Evolutionary conservation across 1,140 invertebrate species (phyloP).

Genomic region (Plutomurus gul): DNA sequence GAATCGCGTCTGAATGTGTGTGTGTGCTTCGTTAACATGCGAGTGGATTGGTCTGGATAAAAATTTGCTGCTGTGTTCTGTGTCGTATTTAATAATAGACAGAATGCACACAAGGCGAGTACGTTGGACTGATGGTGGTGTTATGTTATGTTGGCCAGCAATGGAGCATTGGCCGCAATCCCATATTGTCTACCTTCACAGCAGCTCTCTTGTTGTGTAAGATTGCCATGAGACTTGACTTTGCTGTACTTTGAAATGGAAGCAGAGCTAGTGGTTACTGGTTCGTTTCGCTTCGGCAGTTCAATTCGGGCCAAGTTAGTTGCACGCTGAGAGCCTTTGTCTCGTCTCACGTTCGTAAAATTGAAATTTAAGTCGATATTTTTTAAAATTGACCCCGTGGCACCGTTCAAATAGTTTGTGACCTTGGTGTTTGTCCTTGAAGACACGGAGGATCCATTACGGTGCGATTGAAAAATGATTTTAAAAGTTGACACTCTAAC

Average conservation of each 20-base stretch:
- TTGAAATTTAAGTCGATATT: too few species aligned
- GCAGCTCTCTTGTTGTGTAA: not conserved
- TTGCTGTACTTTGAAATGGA: too few species aligned
- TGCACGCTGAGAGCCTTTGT: too few species aligned
- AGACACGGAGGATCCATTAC: not conserved
- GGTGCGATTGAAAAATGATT: not conserved
- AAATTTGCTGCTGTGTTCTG: not conserved
- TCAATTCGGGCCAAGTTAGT: too few species aligned
- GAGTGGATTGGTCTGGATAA: too few species aligned
- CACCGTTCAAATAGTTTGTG: not conserved
- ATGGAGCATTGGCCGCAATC: slow-evolving; percentile 13
- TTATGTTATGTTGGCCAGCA: not conserved
- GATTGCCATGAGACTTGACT: too few species aligned
- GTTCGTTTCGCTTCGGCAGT: too few species aligned
- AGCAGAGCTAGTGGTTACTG: too few species aligned
- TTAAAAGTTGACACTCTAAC: slow-evolving; percentile 41
- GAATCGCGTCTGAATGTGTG: too few species aligned
- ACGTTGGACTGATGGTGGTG: not conserved
- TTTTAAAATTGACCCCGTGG: too few species aligned
- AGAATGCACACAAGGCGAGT: not conserved
- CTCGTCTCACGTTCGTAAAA: too few species aligned
- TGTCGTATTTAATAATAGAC: not conserved
- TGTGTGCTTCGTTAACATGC: too few species aligned
- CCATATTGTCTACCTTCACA: not conserved
- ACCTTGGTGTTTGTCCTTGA: not conserved